Conservation (phyloP, 2,797 vertebrate genomes). For the Benthosema pterotum region DNA sequence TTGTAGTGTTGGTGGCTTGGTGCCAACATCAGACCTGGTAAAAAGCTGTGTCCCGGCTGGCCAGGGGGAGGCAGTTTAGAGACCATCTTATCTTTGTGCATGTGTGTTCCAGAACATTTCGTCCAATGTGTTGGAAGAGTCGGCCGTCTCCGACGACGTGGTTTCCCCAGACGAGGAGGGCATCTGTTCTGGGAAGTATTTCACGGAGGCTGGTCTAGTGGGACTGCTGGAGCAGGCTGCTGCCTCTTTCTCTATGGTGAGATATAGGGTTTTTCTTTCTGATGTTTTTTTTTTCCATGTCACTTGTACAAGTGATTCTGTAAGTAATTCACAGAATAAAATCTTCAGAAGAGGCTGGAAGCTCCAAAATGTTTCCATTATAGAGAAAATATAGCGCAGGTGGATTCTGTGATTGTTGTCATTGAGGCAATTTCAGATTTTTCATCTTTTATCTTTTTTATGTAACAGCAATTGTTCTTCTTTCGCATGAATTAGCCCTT, state of each 20-base stretch:
- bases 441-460: too few species aligned
- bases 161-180: slow-evolving; percentile 98
- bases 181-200: slow-evolving; percentile 98
- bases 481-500: too few species aligned
- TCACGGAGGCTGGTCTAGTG: slow-evolving; percentile 96
- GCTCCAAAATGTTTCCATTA: too few species aligned
- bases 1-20: background rate
- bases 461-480: too few species aligned
- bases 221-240: slow-evolving; percentile 97
- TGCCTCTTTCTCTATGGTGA: slow-evolving; percentile 96
- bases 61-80: too few species aligned
- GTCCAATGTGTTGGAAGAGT: slow-evolving; percentile 97
- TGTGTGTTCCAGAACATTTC: slow-evolving; percentile 88
- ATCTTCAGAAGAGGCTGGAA: too few species aligned
- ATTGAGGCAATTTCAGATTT: too few species aligned
- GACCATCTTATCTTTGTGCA: background rate
- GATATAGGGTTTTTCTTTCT: slow-evolving; percentile 11
- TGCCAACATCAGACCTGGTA: background rate
- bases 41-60: too few species aligned
- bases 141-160: slow-evolving; percentile 97
- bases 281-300: too few species aligned
- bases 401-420: too few species aligned
- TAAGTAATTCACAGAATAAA: too few species aligned
- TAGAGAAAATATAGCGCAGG: too few species aligned
- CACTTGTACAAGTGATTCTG: background rate